Evolutionary conservation across 1,140 invertebrate genomes (phyloP).

Genomic region (Linepithema humile): DNA sequence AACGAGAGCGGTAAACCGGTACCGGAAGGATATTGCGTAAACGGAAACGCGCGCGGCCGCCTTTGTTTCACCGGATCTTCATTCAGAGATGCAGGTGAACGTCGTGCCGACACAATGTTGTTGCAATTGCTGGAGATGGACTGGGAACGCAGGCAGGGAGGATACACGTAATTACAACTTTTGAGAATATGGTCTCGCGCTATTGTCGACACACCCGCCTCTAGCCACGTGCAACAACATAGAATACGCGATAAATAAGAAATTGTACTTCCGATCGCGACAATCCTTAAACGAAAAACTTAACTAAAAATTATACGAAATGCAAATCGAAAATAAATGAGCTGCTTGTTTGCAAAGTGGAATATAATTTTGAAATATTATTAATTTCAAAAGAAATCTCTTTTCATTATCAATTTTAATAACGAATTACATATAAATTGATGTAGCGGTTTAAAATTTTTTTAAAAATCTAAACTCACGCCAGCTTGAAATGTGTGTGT

Average conservation of each 20-base stretch:
- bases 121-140: constrained; percentile 58
- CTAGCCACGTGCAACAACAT: background rate
- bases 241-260: background rate
- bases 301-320: background rate
- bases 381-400: no score
- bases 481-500: background rate
- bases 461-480: background rate
- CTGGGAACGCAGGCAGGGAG: constrained; percentile 70
- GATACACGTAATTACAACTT: constrained; percentile 78
- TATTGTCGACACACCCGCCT: constrained; percentile 2
- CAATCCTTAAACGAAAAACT: background rate
- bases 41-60: constrained; percentile 78
- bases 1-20: constrained; percentile 43
- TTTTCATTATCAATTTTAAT: no score
- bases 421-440: background rate
- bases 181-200: constrained; percentile 59
- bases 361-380: background rate
- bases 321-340: background rate
- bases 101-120: constrained; percentile 67
- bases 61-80: constrained; percentile 74
- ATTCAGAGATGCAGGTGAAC: constrained; percentile 78
- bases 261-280: background rate
- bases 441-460: background rate
- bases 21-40: constrained; percentile 83
- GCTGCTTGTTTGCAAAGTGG: background rate